phyloP scores from a whole-genome alignment of 1,140 invertebrate genomes.

The Argopecten irradians region DNA sequence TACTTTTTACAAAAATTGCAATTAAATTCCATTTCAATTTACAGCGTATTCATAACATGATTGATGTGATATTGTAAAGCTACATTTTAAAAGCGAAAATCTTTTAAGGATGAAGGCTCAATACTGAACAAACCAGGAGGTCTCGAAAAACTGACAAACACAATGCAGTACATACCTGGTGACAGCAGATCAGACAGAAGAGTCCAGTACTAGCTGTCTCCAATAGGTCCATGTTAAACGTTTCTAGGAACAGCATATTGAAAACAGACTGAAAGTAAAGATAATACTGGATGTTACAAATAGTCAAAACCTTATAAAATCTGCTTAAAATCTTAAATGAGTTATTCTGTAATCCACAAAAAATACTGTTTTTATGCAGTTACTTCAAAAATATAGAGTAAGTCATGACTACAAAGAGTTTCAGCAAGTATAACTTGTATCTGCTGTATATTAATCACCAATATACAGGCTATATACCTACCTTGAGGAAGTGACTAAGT shows the following conservation, averaged over 20 bases:
- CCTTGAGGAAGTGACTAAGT: conserved; percentile 84
- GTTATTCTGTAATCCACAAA: too few relatives aligned
- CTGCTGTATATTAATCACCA: not conserved
- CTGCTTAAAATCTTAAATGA: too few relatives aligned
- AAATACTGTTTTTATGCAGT: too few relatives aligned
- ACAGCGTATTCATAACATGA: too few relatives aligned
- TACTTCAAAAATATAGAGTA: too few relatives aligned
- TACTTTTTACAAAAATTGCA: too few relatives aligned
- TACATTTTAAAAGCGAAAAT: too few relatives aligned
- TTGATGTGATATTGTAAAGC: too few relatives aligned
- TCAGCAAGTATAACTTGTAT: not conserved
- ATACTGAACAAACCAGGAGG: too few relatives aligned
- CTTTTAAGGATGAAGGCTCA: too few relatives aligned
- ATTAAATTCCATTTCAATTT: too few relatives aligned
- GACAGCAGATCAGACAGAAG: conserved; percentile 85
- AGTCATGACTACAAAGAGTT: not conserved
- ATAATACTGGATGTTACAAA: not conserved
- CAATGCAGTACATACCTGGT: conserved; percentile 80
- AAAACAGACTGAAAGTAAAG: conserved; percentile 80
- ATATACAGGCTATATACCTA: conserved; percentile 73
- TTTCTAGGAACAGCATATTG: conserved; percentile 83
- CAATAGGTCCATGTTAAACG: conserved; percentile 83
- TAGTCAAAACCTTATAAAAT: not conserved
- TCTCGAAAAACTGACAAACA: too few relatives aligned
- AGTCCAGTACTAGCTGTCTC: conserved; percentile 82